These are phyloP conservation scores for Proteles cristata DNA, from an alignment of 2,113 vertebrate species.

Conservation along the genomic window DNA sequence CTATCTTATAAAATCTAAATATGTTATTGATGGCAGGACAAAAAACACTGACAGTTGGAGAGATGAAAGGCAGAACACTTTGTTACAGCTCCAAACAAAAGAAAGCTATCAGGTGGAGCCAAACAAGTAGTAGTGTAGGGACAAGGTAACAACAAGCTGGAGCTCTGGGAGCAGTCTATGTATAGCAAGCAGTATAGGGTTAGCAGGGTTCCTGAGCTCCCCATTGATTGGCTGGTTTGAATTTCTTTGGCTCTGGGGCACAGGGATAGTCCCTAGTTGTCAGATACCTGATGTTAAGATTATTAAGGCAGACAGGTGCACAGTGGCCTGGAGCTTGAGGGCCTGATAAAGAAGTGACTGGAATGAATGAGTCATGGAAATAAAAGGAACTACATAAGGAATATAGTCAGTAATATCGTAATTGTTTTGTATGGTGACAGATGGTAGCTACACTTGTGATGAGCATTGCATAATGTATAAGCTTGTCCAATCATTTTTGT, in stretches of 20 bases:
- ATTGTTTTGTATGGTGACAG: neutral
- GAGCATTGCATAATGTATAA: neutral
- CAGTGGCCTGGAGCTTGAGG: neutral
- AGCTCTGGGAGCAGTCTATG: fast-evolving
- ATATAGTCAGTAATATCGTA: neutral
- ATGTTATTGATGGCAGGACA: neutral
- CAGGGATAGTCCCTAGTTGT: neutral
- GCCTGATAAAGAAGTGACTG: neutral
- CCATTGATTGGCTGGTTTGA: neutral
- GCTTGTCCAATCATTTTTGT: neutral
- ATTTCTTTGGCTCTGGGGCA: neutral
- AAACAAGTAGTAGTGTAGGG: neutral
- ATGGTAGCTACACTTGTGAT: neutral
- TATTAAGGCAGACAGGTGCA: neutral
- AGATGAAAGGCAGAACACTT: neutral
- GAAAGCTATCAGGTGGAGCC: neutral
- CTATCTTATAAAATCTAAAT: neutral
- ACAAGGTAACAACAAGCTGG: neutral
- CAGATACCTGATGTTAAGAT: neutral
- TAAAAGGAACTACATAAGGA: neutral
- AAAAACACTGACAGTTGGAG: neutral
- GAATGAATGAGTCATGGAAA: neutral
- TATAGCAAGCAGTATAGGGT: neutral
- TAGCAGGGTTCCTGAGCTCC: neutral
- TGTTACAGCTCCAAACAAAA: neutral